A percentile compares a stretch with the other conserved stretches of the same genome.
Conservation (phyloP, 2,113 vertebrate genomes). For the Channa argus region DNA sequence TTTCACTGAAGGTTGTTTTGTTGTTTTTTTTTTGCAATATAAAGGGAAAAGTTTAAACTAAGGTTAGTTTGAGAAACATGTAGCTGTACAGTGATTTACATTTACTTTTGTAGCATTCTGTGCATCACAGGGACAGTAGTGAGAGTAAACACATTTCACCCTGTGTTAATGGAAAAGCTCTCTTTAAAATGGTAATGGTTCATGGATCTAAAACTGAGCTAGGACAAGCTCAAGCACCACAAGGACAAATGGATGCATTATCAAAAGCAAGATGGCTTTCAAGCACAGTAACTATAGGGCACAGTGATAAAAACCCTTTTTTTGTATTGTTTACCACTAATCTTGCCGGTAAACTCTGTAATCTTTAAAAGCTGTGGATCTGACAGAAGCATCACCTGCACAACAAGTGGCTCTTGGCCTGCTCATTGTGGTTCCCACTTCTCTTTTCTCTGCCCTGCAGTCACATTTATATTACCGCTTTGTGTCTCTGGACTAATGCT, state of each 20-base stretch:
- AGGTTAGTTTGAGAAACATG: too few species aligned
- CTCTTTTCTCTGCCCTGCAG: neutral
- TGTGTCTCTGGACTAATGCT: conserved; percentile 1
- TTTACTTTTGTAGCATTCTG: too few species aligned
- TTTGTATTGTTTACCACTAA: neutral
- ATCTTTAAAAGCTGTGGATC: neutral
- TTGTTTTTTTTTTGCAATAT: too few species aligned
- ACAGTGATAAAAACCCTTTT: neutral
- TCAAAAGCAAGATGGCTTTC: neutral
- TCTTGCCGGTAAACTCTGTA: neutral
- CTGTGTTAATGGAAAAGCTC: too few species aligned
- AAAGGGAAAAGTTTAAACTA: too few species aligned
- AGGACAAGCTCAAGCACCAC: too few species aligned
- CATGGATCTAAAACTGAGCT: too few species aligned
- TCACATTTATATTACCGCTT: neutral
- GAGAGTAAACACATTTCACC: too few species aligned
- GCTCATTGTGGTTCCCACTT: neutral
- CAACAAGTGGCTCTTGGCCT: neutral
- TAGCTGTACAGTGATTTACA: too few species aligned
- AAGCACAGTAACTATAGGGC: neutral
- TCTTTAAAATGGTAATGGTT: too few species aligned
- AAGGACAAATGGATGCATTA: neutral
- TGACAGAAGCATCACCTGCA: neutral
- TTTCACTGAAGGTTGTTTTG: too few species aligned
- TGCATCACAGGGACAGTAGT: too few species aligned